Evolutionary conservation across 2,113 vertebrate species (phyloP).

Genomic region (Ardeotis arabs): DNA sequence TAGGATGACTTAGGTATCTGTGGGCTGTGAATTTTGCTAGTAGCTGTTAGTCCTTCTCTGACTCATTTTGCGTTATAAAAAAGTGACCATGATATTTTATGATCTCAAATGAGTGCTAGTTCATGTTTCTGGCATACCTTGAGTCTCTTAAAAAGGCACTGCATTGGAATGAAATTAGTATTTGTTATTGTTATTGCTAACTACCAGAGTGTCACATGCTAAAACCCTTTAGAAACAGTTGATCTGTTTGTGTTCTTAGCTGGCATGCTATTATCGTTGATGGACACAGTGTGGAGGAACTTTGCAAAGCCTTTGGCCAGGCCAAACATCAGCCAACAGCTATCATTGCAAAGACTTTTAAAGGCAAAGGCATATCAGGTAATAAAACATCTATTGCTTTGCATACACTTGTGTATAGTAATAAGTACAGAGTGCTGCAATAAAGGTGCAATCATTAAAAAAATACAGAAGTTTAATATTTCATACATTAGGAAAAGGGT

Average conservation of each 20-base stretch:
- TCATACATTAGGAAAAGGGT: background rate
- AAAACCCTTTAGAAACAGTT: constrained; percentile 49
- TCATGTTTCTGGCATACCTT: background rate
- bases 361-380: constrained; percentile 95
- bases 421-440: background rate
- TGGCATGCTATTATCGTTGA: constrained; percentile 93
- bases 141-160: constrained; percentile 8
- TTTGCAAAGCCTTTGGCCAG: constrained; percentile 93
- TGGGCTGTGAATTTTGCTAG: background rate
- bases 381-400: background rate
- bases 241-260: constrained; percentile 74
- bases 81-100: background rate
- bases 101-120: background rate
- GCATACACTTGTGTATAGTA: background rate
- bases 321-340: constrained; percentile 91
- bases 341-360: constrained; percentile 94
- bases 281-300: constrained; percentile 95
- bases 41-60: background rate
- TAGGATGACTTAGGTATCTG: background rate
- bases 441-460: background rate
- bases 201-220: constrained; percentile 6
- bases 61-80: background rate
- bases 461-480: background rate
- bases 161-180: background rate
- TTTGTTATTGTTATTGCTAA: background rate